Conservation (phyloP, 2,113 vertebrate genomes). For the Tursiops truncatus region DNA sequence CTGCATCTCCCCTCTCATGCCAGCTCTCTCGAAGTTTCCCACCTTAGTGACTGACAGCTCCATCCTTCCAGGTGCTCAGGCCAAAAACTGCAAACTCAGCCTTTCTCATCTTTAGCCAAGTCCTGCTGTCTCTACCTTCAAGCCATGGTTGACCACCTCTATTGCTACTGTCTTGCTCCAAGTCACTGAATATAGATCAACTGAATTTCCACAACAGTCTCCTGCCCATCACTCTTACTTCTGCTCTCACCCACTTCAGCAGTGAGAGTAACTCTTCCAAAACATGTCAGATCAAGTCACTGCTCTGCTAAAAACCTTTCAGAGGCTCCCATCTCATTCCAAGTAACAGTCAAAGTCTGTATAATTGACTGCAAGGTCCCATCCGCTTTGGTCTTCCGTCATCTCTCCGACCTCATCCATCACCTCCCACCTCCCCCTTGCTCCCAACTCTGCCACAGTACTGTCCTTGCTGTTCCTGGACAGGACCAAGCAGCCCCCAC, state of each 20-base stretch:
- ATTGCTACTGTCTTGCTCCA: neutral
- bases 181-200: neutral
- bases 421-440: neutral
- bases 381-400: neutral
- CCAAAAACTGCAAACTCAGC: neutral
- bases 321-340: neutral
- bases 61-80: neutral
- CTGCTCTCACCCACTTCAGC: neutral
- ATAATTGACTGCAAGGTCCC: neutral
- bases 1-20: neutral
- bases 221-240: neutral
- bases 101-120: neutral
- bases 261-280: neutral
- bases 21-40: neutral
- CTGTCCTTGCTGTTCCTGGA: neutral
- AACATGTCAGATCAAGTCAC: neutral
- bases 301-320: neutral
- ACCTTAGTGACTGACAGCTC: neutral
- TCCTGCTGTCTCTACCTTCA: neutral
- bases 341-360: neutral
- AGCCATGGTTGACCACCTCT: neutral
- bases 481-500: accelerated
- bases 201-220: neutral
- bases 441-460: neutral
- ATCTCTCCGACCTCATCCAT: neutral